These are phyloP conservation scores for Ctenicera cuprea DNA, from an alignment of 2,888 invertebrate species.

Conservation along the genomic window DNA sequence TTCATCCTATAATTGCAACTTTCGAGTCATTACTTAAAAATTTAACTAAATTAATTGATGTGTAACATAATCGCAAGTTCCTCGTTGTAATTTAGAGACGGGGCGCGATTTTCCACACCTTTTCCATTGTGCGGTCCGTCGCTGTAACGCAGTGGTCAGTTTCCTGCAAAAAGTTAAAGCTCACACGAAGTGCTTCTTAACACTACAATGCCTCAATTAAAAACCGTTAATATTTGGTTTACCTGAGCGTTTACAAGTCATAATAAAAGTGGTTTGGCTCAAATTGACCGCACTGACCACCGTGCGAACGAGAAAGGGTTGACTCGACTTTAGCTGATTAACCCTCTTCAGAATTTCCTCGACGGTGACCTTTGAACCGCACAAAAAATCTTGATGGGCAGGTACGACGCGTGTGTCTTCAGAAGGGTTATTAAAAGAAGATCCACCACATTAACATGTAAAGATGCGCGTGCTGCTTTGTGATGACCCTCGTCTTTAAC, in stretches of 20 bases:
- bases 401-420: conserved; percentile 61
- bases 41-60: background rate
- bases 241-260: conserved; percentile 48
- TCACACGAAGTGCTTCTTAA: background rate
- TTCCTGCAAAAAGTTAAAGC: conserved; percentile 1
- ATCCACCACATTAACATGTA: conserved; percentile 57
- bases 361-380: conserved; percentile 48
- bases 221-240: conserved; percentile 55
- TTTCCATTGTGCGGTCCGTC: conserved; percentile 43
- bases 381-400: conserved; percentile 55
- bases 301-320: conserved; percentile 62
- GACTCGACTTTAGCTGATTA: conserved; percentile 48
- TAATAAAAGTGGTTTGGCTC: conserved; percentile 32
- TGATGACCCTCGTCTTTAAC: conserved; percentile 55
- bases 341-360: conserved; percentile 51
- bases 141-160: conserved; percentile 42
- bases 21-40: conserved; percentile 10
- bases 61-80: background rate
- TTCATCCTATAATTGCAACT: conserved; percentile 20
- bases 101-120: conserved; percentile 4
- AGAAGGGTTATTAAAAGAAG: conserved; percentile 67
- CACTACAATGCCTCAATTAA: conserved; percentile 56
- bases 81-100: background rate
- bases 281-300: conserved; percentile 60
- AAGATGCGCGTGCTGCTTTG: conserved; percentile 57